Conservation (phyloP, 2,888 invertebrate species). For the Scaptomyza cyrtandrae region DNA sequence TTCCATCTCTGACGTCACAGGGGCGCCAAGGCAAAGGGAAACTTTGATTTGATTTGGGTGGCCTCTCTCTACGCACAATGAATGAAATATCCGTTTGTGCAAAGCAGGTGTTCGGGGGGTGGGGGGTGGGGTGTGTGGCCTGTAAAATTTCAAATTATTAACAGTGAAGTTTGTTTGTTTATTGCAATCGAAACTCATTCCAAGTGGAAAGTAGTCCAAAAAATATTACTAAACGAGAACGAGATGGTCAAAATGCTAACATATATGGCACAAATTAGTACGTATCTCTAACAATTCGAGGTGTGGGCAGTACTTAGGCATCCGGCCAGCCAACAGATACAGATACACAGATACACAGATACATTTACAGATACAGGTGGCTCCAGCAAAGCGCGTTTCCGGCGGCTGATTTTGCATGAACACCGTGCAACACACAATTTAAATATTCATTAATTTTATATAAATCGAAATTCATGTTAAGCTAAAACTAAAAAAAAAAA, state of each 20-base stretch:
- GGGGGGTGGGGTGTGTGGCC: conserved; percentile 21
- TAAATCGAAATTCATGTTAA: conserved; percentile 65
- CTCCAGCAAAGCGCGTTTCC: conserved; percentile 76
- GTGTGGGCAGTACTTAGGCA: conserved; percentile 51
- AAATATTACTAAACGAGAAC: conserved; percentile 21
- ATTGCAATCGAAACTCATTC: conserved; percentile 59
- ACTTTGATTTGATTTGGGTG: conserved; percentile 20
- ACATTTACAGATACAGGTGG: conserved; percentile 59
- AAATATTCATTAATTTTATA: conserved; percentile 78
- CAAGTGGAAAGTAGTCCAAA: conserved; percentile 9
- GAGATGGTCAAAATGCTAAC: conserved; percentile 42
- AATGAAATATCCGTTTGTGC: conserved; percentile 61
- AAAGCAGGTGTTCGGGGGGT: background rate
- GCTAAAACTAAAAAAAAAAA: conserved; percentile 26
- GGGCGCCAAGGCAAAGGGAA: background rate
- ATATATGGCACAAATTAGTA: conserved; percentile 39
- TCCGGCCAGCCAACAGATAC: conserved; percentile 44
- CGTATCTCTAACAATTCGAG: conserved; percentile 11
- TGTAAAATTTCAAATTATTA: conserved; percentile 72
- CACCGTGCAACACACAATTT: conserved; percentile 61
- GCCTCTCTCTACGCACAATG: conserved; percentile 25
- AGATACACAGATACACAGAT: conserved; percentile 2
- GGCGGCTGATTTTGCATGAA: conserved; percentile 66
- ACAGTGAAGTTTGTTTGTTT: conserved; percentile 68
- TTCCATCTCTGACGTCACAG: conserved; percentile 46